phyloP scores from a whole-genome alignment of 2,888 invertebrate species.

The Aphodius granarius region DNA sequence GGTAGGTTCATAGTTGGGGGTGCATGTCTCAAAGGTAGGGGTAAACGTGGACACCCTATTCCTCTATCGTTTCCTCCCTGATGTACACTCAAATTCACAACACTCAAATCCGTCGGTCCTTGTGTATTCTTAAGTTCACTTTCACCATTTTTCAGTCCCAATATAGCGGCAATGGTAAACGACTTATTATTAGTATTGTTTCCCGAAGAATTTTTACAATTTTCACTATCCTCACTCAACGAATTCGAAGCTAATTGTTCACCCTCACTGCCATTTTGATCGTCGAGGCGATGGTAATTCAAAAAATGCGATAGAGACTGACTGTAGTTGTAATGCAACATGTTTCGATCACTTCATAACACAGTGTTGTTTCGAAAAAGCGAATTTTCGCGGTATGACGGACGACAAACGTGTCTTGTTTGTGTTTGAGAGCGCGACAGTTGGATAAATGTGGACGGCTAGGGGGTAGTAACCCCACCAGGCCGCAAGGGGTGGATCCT shows the following conservation, averaged over 20 bases:
- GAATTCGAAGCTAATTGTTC: constrained; percentile 41
- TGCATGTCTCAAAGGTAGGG: constrained; percentile 47
- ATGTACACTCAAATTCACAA: constrained; percentile 61
- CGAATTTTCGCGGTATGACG: constrained; percentile 5
- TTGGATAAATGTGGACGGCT: not conserved
- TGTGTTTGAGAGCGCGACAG: not conserved
- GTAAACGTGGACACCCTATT: constrained; percentile 45
- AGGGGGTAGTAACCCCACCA: constrained; percentile 40
- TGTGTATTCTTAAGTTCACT: not conserved
- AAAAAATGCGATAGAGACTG: constrained; percentile 50
- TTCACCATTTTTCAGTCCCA: constrained; percentile 64
- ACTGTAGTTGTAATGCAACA: constrained; percentile 53
- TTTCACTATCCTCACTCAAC: constrained; percentile 47
- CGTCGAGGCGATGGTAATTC: constrained; percentile 49
- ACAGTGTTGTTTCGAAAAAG: not conserved
- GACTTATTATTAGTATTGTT: constrained; percentile 55
- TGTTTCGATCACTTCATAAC: constrained; percentile 26
- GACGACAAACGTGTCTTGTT: not conserved
- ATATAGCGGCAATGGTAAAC: constrained; percentile 86
- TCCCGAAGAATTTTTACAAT: constrained; percentile 45
- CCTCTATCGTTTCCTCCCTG: constrained; percentile 42
- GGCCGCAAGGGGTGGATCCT: constrained; percentile 45
- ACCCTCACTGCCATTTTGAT: constrained; percentile 42
- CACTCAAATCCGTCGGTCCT: constrained; percentile 42
- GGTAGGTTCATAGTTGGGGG: constrained; percentile 39